Conservation (phyloP, 2,888 invertebrate genomes). For the Caenorhabditis japonica region DNA sequence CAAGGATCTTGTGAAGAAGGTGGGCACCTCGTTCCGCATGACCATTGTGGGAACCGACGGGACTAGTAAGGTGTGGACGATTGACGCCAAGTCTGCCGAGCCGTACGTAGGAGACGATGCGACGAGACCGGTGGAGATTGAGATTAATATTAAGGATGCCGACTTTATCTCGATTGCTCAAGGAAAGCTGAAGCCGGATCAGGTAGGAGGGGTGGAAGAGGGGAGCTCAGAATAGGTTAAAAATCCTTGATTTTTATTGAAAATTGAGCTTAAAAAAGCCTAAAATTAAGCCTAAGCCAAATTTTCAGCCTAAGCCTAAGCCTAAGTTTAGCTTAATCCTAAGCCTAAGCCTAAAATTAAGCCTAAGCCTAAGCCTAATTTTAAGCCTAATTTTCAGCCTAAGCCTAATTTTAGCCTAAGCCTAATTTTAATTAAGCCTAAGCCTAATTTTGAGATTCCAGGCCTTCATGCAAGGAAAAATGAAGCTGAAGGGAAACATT, state of each 20-base stretch:
- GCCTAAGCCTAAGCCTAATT: too few species aligned
- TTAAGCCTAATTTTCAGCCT: too few species aligned
- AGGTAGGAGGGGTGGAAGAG: too few species aligned
- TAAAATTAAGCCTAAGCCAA: too few species aligned
- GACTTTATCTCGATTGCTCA: slow-evolving; percentile 90
- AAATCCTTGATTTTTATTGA: too few species aligned
- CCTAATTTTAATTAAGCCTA: too few species aligned
- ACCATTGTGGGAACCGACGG: slow-evolving; percentile 85
- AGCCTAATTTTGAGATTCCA: slow-evolving; percentile 68
- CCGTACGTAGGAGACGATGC: slow-evolving; percentile 62
- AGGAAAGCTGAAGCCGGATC: slow-evolving; percentile 90
- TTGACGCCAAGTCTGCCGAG: slow-evolving; percentile 84
- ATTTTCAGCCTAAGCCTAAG: too few species aligned
- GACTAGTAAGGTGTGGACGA: slow-evolving; percentile 85
- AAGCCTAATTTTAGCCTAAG: too few species aligned
- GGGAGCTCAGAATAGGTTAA: too few species aligned
- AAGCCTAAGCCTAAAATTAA: too few species aligned
- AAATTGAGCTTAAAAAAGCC: neutral
- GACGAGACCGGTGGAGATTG: slow-evolving; percentile 66
- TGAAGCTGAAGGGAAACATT: slow-evolving; percentile 95
- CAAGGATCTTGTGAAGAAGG: slow-evolving; percentile 85
- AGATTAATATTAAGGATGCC: slow-evolving; percentile 88
- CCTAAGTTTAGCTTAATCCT: too few species aligned
- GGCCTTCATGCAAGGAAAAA: slow-evolving; percentile 86
- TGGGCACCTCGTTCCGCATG: slow-evolving; percentile 88